These are phyloP conservation scores for Chelidonichthys spinosus DNA, from an alignment of 2,797 vertebrate species.

Conservation along the genomic window DNA sequence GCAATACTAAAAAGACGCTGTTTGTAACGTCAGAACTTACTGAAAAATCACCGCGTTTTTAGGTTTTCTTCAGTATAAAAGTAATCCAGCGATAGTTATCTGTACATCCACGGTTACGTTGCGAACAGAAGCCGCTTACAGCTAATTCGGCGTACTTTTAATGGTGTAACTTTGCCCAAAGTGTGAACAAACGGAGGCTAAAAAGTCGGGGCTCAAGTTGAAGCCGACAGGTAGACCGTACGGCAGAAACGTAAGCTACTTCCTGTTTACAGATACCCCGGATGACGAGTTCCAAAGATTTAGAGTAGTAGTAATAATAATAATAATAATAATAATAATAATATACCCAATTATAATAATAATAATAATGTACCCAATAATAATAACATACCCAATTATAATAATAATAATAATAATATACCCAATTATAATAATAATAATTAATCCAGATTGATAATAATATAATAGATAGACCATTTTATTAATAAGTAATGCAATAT, in stretches of 20 bases:
- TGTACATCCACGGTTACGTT: not conserved
- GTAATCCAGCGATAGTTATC: not conserved
- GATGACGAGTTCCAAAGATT: not conserved
- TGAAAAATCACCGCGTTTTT: not conserved
- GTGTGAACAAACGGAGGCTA: not conserved
- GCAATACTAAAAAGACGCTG: not conserved
- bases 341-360: too few species aligned
- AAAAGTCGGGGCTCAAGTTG: not conserved
- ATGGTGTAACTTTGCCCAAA: not conserved
- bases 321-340: too few species aligned
- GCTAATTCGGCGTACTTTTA: not conserved
- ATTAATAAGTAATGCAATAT: too few species aligned
- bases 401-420: too few species aligned
- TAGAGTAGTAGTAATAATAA: not conserved
- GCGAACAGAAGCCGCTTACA: not conserved
- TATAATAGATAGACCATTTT: too few species aligned
- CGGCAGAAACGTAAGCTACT: not conserved
- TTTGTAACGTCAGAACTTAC: not conserved
- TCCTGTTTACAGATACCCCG: not conserved
- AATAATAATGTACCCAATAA: too few species aligned
- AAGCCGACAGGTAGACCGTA: not conserved
- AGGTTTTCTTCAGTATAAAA: not conserved
- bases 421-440: too few species aligned
- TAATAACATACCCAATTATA: too few species aligned
- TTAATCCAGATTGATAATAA: too few species aligned